phyloP scores from a whole-genome alignment of 2,888 invertebrate species.

The Parnassius apollo region DNA sequence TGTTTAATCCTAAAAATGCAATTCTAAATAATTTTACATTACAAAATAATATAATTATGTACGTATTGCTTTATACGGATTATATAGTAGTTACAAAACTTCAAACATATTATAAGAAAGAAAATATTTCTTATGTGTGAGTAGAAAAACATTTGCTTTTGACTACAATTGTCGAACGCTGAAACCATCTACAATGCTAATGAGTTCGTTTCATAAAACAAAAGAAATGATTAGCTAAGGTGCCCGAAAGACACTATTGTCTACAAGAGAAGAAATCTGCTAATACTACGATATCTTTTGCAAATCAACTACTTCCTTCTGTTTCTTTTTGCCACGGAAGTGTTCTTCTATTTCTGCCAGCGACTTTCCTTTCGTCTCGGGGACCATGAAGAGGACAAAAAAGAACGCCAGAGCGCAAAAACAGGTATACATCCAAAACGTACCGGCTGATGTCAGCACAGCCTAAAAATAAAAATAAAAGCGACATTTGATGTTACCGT shows the following conservation, averaged over 20 bases:
- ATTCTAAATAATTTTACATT: no score
- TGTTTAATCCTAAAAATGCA: no score
- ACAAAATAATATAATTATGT: no score
- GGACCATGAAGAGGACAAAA: conserved; percentile 79
- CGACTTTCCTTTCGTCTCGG: conserved; percentile 87
- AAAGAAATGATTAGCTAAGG: not conserved
- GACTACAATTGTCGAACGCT: no score
- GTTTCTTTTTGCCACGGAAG: conserved; percentile 58
- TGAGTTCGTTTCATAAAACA: not conserved
- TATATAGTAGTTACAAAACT: no score
- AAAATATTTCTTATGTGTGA: no score
- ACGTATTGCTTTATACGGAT: no score
- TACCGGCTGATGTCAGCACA: conserved; percentile 75
- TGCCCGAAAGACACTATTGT: not conserved
- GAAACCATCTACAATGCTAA: not conserved
- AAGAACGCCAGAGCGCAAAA: conserved; percentile 75
- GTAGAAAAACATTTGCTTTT: no score
- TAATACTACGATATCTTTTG: conserved; percentile 38
- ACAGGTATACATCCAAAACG: conserved; percentile 79
- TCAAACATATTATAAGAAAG: no score
- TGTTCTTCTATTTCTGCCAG: conserved; percentile 83
- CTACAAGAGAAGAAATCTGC: conserved; percentile 20
- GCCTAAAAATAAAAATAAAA: conserved; percentile 40
- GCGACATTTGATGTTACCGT: no score
- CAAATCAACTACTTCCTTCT: conserved; percentile 44